phyloP scores from a whole-genome alignment of 1,140 invertebrate genomes.

The Lethrus apterus region DNA sequence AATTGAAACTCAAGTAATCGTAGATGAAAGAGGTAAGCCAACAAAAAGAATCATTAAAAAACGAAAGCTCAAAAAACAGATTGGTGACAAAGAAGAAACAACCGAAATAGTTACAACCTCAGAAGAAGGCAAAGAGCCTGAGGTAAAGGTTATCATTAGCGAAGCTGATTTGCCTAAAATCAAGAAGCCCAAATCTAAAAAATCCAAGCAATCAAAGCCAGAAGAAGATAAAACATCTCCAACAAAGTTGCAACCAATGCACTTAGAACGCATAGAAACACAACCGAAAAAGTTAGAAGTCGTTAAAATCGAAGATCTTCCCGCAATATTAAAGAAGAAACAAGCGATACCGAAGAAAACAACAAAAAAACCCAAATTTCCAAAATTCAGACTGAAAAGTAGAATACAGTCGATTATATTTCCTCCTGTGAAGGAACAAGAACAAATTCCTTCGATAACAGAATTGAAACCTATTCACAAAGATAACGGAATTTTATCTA shows the following conservation, averaged over 20 bases:
- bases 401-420: conserved; percentile 53
- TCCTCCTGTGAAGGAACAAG: conserved; percentile 45
- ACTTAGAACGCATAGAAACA: conserved; percentile 16
- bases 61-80: conserved; percentile 39
- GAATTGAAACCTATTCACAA: conserved; percentile 47
- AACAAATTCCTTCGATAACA: conserved; percentile 46
- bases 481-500: conserved; percentile 58
- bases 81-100: conserved; percentile 41
- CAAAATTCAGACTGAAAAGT: conserved; percentile 60
- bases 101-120: conserved; percentile 43
- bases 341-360: conserved; percentile 36
- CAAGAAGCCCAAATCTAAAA: conserved; percentile 2
- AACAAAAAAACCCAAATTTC: conserved; percentile 38
- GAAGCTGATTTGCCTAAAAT: conserved; percentile 15
- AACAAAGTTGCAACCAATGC: conserved; percentile 18
- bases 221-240: conserved; percentile 38
- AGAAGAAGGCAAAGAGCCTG: conserved; percentile 39
- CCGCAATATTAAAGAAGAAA: conserved; percentile 15
- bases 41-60: conserved; percentile 35
- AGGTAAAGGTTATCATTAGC: conserved; percentile 28
- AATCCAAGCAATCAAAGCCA: conserved; percentile 11
- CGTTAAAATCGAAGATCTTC: conserved; percentile 13
- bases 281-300: conserved; percentile 33
- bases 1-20: conserved; percentile 35
- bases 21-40: conserved; percentile 28